A percentile compares a stretch with the other conserved stretches of the same genome.
Evolutionary conservation across 1,140 invertebrate genomes (phyloP).

Genomic region (Cephus cinctus): DNA sequence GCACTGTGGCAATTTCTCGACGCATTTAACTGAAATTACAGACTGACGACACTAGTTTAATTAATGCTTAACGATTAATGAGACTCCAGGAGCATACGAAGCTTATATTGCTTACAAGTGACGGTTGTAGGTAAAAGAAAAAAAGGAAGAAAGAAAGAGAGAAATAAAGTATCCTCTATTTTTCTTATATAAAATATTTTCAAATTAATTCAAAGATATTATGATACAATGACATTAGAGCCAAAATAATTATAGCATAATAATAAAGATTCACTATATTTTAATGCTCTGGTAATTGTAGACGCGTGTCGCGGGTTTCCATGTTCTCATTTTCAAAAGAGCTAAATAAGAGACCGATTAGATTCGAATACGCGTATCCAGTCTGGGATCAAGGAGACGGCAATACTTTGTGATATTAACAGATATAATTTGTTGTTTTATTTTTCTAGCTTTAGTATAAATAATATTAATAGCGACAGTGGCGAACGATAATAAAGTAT

Average conservation of each 20-base stretch:
- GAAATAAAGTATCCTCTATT: slow-evolving; percentile 20
- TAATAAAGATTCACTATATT: slow-evolving; percentile 15
- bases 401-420: slow-evolving; percentile 46
- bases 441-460: too few species aligned
- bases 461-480: too few species aligned
- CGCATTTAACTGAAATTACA: slow-evolving; percentile 15
- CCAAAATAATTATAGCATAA: background rate
- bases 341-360: background rate
- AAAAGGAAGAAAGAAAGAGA: too few species aligned
- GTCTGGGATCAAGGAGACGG: slow-evolving; percentile 9
- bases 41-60: slow-evolving; percentile 29
- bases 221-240: background rate
- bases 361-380: slow-evolving; percentile 11
- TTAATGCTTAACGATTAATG: slow-evolving; percentile 12
- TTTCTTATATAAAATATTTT: slow-evolving; percentile 16
- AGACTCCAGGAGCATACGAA: background rate
- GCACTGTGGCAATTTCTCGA: background rate
- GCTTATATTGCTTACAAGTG: background rate
- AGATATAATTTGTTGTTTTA: slow-evolving; percentile 28
- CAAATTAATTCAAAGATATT: background rate
- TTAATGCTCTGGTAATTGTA: slow-evolving; percentile 19
- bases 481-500: too few species aligned
- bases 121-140: too few species aligned
- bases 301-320: slow-evolving; percentile 13
- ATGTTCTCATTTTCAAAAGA: slow-evolving; percentile 10